Evolutionary conservation across 2,113 vertebrate genomes (phyloP), one percentile per base, ranked within the genome.

Genomic region (Jacana jacana): DNA sequence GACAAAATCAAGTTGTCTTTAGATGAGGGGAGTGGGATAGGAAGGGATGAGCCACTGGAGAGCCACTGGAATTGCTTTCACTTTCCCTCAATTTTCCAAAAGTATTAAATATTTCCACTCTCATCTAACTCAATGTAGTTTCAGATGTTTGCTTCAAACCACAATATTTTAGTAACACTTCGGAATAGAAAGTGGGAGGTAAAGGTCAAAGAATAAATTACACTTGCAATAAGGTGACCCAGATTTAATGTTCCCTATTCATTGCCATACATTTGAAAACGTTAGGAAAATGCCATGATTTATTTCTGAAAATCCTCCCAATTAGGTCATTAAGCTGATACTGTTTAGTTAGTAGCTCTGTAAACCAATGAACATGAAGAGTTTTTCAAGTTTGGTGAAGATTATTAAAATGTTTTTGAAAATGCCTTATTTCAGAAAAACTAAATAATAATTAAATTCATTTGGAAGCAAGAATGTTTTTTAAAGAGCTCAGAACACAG

Each of bases 11-110:
- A 17, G 6, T 16, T 69, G 4, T 44, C 17, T 31, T 37, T 66
- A 65, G 7, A 65, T 4, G 2, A 61, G 1, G 1, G 22, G 4
- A 4, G 1, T 33, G 2, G 55, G 19, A 55, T 9, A 4, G 7
- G 9, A 48, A 48, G 3, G 6, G 6, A 20, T 44, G n/a, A 11
- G 28, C 1, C 1, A 3, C 68, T 11, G 4, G 40, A 51, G 5
- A 48, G 6, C 1, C 9, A 80, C 76, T 3, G 6, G 1, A 75
- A 49, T 7, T 68, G 5, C 7, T 73, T 89, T 69, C 12, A 15
- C 2, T 69, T 92, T 75, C 14, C 1, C 3, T 79, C 68, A 61
- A 1, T 72, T 71, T 81, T 66, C 15, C 30, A 35, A 42, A 35
- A 58, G 1, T 42, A 37, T 51, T 58, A 55, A 79, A 11, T 73